Percentiles rank a stretch among this genome's conserved stretches.
Conservation (phyloP, 1,140 invertebrate genomes). For the Tenebrio molitor region DNA sequence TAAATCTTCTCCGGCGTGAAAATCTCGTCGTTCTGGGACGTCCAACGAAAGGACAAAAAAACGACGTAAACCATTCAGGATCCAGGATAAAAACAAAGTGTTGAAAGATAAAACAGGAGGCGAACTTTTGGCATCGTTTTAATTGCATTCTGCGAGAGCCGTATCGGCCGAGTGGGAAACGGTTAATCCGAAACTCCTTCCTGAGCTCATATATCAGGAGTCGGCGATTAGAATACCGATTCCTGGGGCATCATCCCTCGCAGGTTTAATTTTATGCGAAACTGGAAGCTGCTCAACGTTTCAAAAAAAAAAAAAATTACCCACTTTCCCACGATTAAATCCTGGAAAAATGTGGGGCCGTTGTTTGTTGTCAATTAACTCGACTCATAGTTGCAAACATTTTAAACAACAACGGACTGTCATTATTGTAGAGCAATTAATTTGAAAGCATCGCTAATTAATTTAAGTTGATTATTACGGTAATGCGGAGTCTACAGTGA, state of each 20-base stretch:
- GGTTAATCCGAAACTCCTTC: not conserved
- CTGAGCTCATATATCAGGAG: conserved; percentile 14
- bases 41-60: conserved; percentile 5
- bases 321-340: too few relatives aligned
- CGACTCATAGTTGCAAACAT: conserved; percentile 2
- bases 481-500: conserved; percentile 34
- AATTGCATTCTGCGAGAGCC: not conserved
- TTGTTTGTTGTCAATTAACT: not conserved
- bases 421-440: conserved; percentile 28
- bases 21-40: not conserved
- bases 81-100: conserved; percentile 15
- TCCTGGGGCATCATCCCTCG: too few relatives aligned
- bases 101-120: conserved; percentile 12
- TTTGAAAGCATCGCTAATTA: conserved; percentile 46
- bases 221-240: too few relatives aligned
- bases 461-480: conserved; percentile 43
- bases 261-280: too few relatives aligned
- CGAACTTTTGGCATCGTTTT: conserved; percentile 22
- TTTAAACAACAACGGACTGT: conserved; percentile 6
- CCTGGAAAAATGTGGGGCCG: too few relatives aligned
- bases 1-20: not conserved
- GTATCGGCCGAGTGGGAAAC: too few relatives aligned
- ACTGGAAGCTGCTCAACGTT: too few relatives aligned
- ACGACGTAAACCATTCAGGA: conserved; percentile 9
- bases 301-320: too few relatives aligned